Base-by-base conservation (phyloP, 2,113 vertebrate species). In the Sorex fumeus region DNA sequence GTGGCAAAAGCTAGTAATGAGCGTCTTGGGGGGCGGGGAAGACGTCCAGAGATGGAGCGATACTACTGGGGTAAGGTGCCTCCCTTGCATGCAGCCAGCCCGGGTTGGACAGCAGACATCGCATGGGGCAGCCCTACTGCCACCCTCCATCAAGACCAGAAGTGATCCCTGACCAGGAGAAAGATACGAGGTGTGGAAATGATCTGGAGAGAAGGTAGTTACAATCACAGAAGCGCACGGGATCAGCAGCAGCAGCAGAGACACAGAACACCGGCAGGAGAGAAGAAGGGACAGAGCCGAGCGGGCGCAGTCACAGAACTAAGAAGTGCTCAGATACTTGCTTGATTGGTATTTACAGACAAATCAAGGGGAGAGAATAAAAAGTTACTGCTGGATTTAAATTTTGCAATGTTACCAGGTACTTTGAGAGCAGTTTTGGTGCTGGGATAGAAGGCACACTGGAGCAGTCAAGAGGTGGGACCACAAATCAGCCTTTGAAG, bases 331-430 rank as follows among this genome's bases (percentile, higher is more conserved):
- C 47, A 79, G 78, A 89, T 3, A 66, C 45, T 79, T 82, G 50
- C 23, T 87, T n/a, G n/a, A n/a, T n/a, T n/a, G 81, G 9, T 66
- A 10, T 69, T 82, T 69, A 86, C 11, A 87, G 36, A 62, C n/a
- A 76, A 71, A 45, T 69, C 23, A 86, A 86, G 53, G 36, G 47
- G 21, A 91, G 87, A 87, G 23, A 83, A 76, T 80, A 32, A 69
- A 84, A 84, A 88, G 53, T 71, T 84, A 75, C 40, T 9, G 69
- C 1, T 75, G 80, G 28, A 64, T 34, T 64, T 60, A 60, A 66
- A 30, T 77, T 88, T 86, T 72, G 43, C 23, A 90, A 60, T 13
- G 60, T 67, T 62, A 76, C 34, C 32, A 50, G 18, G 57, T 85
- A 45, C 8, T 32, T 16, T 88, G 66, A 85, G 84, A 80, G 19